Conservation (phyloP, 2,113 vertebrate species). For the Aythya baeri region DNA sequence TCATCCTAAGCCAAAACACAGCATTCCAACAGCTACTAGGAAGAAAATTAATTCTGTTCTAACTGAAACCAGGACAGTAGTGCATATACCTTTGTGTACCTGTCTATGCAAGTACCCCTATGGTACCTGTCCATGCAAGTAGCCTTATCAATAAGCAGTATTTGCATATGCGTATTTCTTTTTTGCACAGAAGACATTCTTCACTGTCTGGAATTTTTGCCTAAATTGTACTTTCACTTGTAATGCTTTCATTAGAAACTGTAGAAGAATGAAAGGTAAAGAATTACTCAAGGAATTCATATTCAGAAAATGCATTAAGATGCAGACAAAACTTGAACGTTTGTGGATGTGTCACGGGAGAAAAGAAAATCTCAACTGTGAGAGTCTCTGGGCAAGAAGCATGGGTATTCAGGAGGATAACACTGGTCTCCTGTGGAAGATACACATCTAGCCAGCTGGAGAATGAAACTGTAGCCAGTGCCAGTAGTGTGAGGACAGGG, state of each 20-base stretch:
- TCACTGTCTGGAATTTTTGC: not conserved
- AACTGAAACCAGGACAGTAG: no score
- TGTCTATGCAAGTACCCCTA: slow-evolving; percentile 29
- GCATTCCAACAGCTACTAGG: no score
- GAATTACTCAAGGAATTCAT: not conserved
- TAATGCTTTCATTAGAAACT: not conserved
- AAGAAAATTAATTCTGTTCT: no score
- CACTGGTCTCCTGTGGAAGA: not conserved
- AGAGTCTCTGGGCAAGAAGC: not conserved
- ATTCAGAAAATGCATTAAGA: not conserved
- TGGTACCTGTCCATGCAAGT: slow-evolving; percentile 23
- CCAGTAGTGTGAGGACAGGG: slow-evolving; percentile 28
- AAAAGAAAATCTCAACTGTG: not conserved
- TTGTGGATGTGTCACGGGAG: not conserved
- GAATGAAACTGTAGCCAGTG: not conserved
- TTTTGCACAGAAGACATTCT: not conserved
- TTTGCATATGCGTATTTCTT: not conserved
- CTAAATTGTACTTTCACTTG: not conserved
- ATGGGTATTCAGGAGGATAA: not conserved
- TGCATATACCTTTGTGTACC: not conserved
- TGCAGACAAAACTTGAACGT: not conserved
- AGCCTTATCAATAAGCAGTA: not conserved
- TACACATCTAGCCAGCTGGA: not conserved
- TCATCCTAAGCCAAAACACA: no score
- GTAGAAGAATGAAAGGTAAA: not conserved